Base-by-base conservation (phyloP, 2,113 vertebrate genomes). In the Oceanodroma tethys region DNA sequence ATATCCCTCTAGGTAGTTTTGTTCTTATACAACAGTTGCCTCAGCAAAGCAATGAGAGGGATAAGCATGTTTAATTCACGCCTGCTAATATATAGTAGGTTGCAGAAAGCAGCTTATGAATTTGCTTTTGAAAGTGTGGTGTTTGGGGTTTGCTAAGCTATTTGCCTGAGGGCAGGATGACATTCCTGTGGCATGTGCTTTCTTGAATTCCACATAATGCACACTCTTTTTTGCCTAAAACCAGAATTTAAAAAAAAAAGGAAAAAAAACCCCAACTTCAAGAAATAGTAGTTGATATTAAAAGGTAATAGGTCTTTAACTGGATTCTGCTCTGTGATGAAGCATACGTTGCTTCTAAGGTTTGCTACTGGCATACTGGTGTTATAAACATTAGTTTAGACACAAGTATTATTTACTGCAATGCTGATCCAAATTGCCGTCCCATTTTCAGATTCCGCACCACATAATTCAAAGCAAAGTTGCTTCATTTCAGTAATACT, bases 111-210 rank as follows among this genome's bases (percentile, higher is more conserved):
- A 82, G 74, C 67, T 78, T 83, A 32, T 12, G 26, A 93, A 80
- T 88, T 92, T 93, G 47, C 86, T 96, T 96, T 95, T 94, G 73
- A 92, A 96, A 88, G 40, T 74, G 75, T 93, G 68, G 47, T 94
- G 63, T 91, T 91, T 93, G 83, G 95, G 93, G 84, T 95, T 98
- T 96, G 86, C 73, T 55, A 60, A 96, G 82, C 58, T 97, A 94
- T 98, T 97, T 93, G 95, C 98, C 94, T 76, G 30, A 50, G 87
- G 97, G 92, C 67, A 96, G 90, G 75, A 68, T 76, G 55, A 84
- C 95, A 98, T 98, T 98, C 97, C 90, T 98, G 93, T 53, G 89
- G 91, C 96, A 5, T 97, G 98, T 97, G 67, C 59, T 91, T 97
- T 98, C 98, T 97, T 98, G 98, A 93, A 72, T 82, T 93, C 56